Percentiles rank a stretch among this genome's conserved stretches.
These are phyloP conservation scores for Eurystomus gularis DNA, from an alignment of 2,113 vertebrate genomes.

Conservation along the genomic window DNA sequence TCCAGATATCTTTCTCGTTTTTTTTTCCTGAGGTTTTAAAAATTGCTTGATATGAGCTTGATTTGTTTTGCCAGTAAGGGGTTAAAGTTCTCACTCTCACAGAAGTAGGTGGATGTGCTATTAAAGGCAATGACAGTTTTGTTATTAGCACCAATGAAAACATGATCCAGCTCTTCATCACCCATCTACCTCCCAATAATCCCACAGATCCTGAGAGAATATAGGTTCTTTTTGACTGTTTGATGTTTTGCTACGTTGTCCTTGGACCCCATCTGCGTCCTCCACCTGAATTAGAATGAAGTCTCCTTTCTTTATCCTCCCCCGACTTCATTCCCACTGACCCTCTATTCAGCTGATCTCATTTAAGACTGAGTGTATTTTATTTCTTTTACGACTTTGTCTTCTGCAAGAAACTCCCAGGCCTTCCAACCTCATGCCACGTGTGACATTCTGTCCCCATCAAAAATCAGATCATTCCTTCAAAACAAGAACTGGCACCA, in stretches of 20 bases:
- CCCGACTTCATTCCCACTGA: slow-evolving; percentile 46
- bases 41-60: background rate
- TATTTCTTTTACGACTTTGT: slow-evolving; percentile 63
- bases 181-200: background rate
- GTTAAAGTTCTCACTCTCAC: slow-evolving; percentile 25
- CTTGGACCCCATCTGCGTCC: slow-evolving; percentile 10
- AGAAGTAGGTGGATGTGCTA: slow-evolving; percentile 20
- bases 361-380: slow-evolving; percentile 63
- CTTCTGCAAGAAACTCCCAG: slow-evolving; percentile 45
- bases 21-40: background rate
- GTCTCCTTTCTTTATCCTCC: background rate
- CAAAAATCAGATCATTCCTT: slow-evolving; percentile 68
- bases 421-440: slow-evolving; percentile 39
- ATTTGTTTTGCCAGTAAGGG: background rate
- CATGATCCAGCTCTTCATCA: slow-evolving; percentile 43
- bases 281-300: slow-evolving; percentile 43
- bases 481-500: slow-evolving; percentile 63
- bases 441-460: slow-evolving; percentile 60
- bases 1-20: background rate
- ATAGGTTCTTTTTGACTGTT: background rate
- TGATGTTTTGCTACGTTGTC: slow-evolving; percentile 29
- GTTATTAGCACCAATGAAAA: slow-evolving; percentile 40
- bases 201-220: background rate
- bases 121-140: slow-evolving; percentile 52
- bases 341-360: slow-evolving; percentile 55